Percentiles rank a stretch among this genome's conserved stretches.
Conservation (phyloP, 2,888 invertebrate species). For the Hirudinaria manillensis region DNA sequence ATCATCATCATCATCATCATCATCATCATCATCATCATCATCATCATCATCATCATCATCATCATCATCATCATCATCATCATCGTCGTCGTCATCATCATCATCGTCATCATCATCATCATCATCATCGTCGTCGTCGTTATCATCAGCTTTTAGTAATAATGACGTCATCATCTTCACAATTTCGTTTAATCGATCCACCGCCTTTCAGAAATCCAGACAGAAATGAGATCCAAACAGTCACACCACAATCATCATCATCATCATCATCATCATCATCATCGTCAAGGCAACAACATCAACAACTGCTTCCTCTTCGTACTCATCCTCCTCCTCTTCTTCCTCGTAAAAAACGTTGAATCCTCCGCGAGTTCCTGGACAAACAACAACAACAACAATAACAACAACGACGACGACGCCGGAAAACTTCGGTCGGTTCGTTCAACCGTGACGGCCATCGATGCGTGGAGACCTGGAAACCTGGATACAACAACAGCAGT, state of each 20-base stretch:
- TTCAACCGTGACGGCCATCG: too few species aligned
- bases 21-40: slow-evolving; percentile 22
- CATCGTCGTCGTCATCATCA: slow-evolving; percentile 18
- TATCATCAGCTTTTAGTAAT: not conserved
- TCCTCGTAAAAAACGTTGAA: too few species aligned
- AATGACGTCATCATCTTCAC: slow-evolving; percentile 18
- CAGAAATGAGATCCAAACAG: too few species aligned
- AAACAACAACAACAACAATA: too few species aligned
- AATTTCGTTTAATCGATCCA: too few species aligned
- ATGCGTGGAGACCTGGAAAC: too few species aligned
- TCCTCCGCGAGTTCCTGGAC: too few species aligned
- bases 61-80: slow-evolving; percentile 25
- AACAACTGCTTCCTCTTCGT: too few species aligned
- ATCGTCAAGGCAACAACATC: slow-evolving; percentile 20
- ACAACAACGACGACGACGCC: too few species aligned
- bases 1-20: slow-evolving; percentile 27
- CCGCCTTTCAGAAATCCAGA: too few species aligned
- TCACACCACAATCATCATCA: not conserved
- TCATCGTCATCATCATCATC: slow-evolving; percentile 24
- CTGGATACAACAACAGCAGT: not conserved
- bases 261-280: slow-evolving; percentile 28
- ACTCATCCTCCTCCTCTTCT: too few species aligned
- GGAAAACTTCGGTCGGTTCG: too few species aligned
- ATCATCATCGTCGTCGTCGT: slow-evolving; percentile 14
- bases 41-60: slow-evolving; percentile 24